Percentiles rank a stretch among this genome's conserved stretches.
These are phyloP conservation scores for Nycticebus coucang DNA, from an alignment of 2,113 vertebrate genomes.

Conservation along the genomic window DNA sequence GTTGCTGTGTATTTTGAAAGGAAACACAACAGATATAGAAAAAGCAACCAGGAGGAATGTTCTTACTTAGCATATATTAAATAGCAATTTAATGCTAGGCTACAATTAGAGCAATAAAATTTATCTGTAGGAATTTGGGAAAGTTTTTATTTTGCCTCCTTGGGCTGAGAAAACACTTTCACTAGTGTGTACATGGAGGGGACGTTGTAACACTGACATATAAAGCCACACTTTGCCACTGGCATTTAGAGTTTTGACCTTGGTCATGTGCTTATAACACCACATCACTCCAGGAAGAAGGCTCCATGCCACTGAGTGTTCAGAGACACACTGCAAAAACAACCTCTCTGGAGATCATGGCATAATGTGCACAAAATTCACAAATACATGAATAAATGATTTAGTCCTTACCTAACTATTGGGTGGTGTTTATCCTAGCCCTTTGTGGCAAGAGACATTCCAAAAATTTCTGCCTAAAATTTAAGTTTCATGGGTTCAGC, in stretches of 20 bases:
- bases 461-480: not conserved
- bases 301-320: not conserved
- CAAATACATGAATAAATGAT: not conserved
- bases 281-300: not conserved
- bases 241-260: not conserved
- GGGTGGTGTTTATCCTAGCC: not conserved
- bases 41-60: not conserved
- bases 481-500: not conserved
- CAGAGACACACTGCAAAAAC: not conserved
- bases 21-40: slow-evolving; percentile 49
- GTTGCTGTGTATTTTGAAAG: slow-evolving; percentile 55
- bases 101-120: not conserved
- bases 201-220: not conserved
- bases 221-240: not conserved
- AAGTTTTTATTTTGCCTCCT: not conserved
- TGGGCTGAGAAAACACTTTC: not conserved
- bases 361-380: not conserved
- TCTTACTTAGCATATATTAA: slow-evolving; percentile 8
- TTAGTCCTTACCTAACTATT: not conserved
- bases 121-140: not conserved
- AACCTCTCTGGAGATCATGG: not conserved
- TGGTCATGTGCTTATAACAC: not conserved
- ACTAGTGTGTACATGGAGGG: not conserved
- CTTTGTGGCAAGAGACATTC: not conserved
- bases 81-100: not conserved